Percentiles rank a stretch among this genome's conserved stretches.
phyloP scores from a whole-genome alignment of 2,888 invertebrate species.

The Amiota mariae region DNA sequence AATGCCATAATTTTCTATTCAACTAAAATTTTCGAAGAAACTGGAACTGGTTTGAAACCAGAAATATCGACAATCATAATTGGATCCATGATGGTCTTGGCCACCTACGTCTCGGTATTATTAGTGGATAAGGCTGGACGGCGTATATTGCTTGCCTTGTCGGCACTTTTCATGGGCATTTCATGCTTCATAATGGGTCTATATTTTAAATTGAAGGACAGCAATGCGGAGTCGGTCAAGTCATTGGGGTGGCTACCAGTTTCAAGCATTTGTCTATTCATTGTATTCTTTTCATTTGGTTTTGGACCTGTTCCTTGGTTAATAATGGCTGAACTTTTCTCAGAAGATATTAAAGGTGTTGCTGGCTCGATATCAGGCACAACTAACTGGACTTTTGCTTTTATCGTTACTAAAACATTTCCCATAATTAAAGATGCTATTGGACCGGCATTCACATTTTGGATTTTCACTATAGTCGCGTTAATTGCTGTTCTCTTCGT shows the following conservation, averaged over 20 bases:
- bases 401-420: conserved; percentile 84
- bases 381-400: conserved; percentile 86
- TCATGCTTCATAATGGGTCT: conserved; percentile 80
- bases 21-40: conserved; percentile 79
- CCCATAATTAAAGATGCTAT: conserved; percentile 76
- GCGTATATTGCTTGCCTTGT: conserved; percentile 81
- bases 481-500: conserved; percentile 79
- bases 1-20: conserved; percentile 88
- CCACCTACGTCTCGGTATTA: conserved; percentile 79
- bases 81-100: conserved; percentile 82
- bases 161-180: conserved; percentile 81
- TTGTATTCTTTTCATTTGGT: conserved; percentile 85
- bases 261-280: conserved; percentile 81
- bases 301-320: conserved; percentile 87
- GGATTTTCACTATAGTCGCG: conserved; percentile 81
- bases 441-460: conserved; percentile 80
- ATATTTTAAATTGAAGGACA: conserved; percentile 76
- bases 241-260: conserved; percentile 83
- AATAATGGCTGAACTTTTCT: conserved; percentile 83
- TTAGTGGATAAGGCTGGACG: conserved; percentile 87
- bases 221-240: conserved; percentile 69
- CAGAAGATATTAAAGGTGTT: conserved; percentile 83
- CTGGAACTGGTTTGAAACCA: conserved; percentile 73
- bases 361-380: conserved; percentile 85
- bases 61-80: conserved; percentile 82